Percentiles rank a stretch among this genome's conserved stretches.
These are phyloP conservation scores for Rhagologus leucostigma DNA, from an alignment of 2,113 vertebrate species.

Conservation along the genomic window DNA sequence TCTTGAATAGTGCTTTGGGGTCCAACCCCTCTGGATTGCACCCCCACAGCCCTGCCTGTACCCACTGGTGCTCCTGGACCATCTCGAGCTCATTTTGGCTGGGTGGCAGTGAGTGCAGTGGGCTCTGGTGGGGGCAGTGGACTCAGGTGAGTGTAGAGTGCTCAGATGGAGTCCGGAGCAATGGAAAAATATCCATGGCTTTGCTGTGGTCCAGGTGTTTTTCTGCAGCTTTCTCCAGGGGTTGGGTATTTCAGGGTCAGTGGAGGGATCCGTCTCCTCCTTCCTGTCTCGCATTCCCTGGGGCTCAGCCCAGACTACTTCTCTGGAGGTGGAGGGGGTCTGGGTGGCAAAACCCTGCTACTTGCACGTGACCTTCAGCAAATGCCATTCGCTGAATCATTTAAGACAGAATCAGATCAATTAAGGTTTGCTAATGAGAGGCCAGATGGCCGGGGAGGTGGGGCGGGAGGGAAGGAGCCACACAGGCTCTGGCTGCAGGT, in stretches of 20 bases:
- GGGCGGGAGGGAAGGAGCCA: neutral
- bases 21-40: neutral
- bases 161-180: neutral
- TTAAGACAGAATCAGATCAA: slow-evolving; percentile 44
- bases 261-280: neutral
- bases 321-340: neutral
- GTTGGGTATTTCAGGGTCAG: accelerated
- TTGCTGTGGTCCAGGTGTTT: neutral
- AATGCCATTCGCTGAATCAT: neutral
- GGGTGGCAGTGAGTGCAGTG: neutral
- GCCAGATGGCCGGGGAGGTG: neutral
- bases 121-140: neutral
- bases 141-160: neutral
- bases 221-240: neutral
- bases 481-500: neutral
- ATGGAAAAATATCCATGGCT: neutral
- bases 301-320: neutral
- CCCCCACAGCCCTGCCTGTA: neutral
- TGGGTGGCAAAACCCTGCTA: neutral
- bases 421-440: slow-evolving; percentile 52
- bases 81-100: accelerated
- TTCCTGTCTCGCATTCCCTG: neutral
- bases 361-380: neutral
- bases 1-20: neutral
- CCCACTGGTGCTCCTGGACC: neutral